Conservation (phyloP, 2,113 vertebrate genomes). For the Conger conger region DNA sequence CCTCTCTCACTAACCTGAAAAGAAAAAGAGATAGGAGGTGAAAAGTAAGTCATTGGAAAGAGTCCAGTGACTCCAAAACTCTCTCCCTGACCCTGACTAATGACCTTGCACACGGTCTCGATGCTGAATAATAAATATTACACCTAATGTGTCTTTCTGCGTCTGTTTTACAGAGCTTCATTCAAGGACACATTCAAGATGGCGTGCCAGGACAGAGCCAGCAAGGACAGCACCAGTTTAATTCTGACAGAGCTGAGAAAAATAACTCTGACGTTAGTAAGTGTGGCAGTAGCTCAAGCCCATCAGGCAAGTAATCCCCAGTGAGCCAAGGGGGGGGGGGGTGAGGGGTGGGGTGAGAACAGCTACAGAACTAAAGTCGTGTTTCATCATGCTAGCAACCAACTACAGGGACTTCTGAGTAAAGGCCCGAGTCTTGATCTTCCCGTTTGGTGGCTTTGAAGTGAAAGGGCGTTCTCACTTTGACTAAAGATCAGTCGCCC, state of each 20-base stretch:
- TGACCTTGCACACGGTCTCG: neutral
- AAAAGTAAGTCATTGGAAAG: too few relatives aligned
- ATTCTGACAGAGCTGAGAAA: neutral
- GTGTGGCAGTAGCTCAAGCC: neutral
- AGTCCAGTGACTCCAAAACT: too few relatives aligned
- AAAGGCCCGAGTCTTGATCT: neutral
- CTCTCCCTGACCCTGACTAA: neutral
- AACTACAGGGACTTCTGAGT: conserved; percentile 13
- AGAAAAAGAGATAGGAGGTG: too few relatives aligned
- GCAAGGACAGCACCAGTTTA: neutral
- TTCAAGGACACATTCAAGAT: neutral
- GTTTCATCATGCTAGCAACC: conserved; percentile 5
- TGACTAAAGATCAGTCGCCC: conserved; percentile 26
- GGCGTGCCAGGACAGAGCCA: neutral
- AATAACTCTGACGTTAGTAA: neutral
- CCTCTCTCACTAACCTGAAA: too few relatives aligned
- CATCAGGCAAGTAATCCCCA: neutral
- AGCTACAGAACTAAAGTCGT: neutral
- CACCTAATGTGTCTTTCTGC: neutral
- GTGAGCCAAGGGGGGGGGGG: neutral
- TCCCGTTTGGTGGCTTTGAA: conserved; percentile 30
- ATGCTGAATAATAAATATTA: neutral
- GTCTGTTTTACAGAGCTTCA: neutral
- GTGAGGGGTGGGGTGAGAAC: neutral
- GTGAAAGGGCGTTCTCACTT: conserved; percentile 30